Base-by-base conservation (phyloP, 2,113 vertebrate species). In the Gymnorhina tibicen region DNA sequence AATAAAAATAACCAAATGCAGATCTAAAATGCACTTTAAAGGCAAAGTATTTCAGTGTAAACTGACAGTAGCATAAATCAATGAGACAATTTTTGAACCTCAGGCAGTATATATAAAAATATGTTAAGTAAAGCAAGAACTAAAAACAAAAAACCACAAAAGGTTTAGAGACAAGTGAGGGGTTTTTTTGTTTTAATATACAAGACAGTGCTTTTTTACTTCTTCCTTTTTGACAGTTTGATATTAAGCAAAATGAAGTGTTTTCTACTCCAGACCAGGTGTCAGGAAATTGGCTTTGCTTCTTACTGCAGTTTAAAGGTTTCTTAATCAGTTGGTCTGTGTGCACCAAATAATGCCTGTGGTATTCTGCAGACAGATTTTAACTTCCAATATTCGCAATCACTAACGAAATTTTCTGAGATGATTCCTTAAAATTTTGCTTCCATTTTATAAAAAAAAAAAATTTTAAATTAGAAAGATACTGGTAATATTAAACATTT, bases 141-240 rank as follows among this genome's bases (percentile, higher is more conserved):
- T 49, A n/a, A 72, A 67, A 77, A 19, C 6, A 13, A 7, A 32
- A 27, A n/a, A 55, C 9, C 22, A 11, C 37, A 44, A 46, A 39
- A 7, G 0, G 4, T 50, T 58, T 50, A 52, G 44, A 74, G 11
- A 19, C 59, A 55, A 7, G 7, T 63, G 4, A n/a, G 4, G 0
- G 9, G 53, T 3, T 17, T 37, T 53, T 66, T 8, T 10, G 14
- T 23, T 74, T 39, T 60, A 55, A 14, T 63, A 21, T 83, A 44
- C 8, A 66, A 73, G 53, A 33, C 13, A 41, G 9, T 90, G 26
- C 11, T 82, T 79, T 84, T 83, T 49, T 20, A 22, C 20, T 26
- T 49, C 8, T 74, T 76, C 16, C 3, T 37, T 88, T 85, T 69
- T 91, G 14, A 41, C 4, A 21, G 9, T 33, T 85, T 68, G n/a